Base-by-base conservation (phyloP, 2,888 invertebrate genomes). In the Luffia ferchaultella region DNA sequence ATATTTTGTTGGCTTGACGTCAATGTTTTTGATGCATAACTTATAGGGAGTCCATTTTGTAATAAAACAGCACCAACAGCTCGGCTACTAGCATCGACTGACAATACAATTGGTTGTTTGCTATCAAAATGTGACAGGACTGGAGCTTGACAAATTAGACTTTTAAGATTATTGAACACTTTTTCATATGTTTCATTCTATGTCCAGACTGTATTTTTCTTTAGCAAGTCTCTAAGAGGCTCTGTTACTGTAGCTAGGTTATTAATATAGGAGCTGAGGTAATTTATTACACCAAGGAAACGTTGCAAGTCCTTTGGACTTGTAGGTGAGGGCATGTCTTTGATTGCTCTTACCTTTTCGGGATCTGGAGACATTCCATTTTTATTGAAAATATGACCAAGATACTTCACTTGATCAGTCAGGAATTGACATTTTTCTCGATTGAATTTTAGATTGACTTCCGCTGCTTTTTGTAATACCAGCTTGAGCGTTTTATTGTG, bases 171-270 rank as follows among this genome's bases (percentile, higher is more conserved):
- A 20, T 50, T 47, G 47, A 57, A 56, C 20, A 49, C 53, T 18
- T 50, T n/a, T 18, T 60, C 52, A 53, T 63, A 62, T n/a, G 51
- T n/a, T 2, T 53, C 52, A 48, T 54, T 46, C 65, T 62, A 68
- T 2, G 42, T 16, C 57, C 58, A 68, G 18, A 43, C 45, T 42
- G 41, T 51, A 42, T 63, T 51, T 51, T 63, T 61, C 40, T 57
- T 54, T 16, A 63, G 48, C 12, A 65, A 49, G 16, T 44, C 16
- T 46, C 53, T 46, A 18, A 56, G 17, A 42, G 16, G 15, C 20
- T 46, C 9, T n/a, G 46, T 50, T 44, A 50, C 42, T 18, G 52
- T 16, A 19, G 59, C 57, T 7, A 54, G 19, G 41, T 58, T 50
- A 50, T 47, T 15, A 41, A 58, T 55, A 30, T 52, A 59, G 2